phyloP scores from a whole-genome alignment of 2,113 vertebrate species.

The Lamprologus sp. region DNA sequence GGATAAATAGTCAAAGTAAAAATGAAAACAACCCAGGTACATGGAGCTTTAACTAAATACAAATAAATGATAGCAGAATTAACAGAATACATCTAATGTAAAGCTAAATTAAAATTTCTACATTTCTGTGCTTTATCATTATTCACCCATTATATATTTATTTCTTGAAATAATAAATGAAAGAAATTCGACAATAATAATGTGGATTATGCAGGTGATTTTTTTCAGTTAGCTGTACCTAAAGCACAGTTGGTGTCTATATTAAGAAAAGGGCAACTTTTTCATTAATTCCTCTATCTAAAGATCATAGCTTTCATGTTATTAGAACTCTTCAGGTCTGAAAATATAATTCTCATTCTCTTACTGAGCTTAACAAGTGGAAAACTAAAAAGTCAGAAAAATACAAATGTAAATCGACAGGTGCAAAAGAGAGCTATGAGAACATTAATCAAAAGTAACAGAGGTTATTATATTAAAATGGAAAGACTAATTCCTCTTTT shows the following conservation, averaged over 20 bases:
- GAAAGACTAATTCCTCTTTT: no score
- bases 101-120: background rate
- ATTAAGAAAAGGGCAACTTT: background rate
- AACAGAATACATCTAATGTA: no score
- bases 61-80: no score
- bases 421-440: background rate
- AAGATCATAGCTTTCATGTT: no score
- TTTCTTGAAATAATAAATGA: background rate
- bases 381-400: background rate
- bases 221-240: background rate
- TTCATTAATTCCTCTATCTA: no score
- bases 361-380: background rate
- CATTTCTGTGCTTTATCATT: background rate
- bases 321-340: background rate
- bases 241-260: background rate
- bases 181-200: background rate
- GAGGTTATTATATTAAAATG: no score
- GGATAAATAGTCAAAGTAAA: no score
- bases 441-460: background rate
- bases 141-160: background rate
- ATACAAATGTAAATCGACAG: no score
- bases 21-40: no score
- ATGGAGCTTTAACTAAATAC: no score
- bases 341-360: background rate
- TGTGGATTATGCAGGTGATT: background rate